Evolutionary conservation across 2,797 vertebrate species (phyloP).

Genomic region (Anas bernieri): DNA sequence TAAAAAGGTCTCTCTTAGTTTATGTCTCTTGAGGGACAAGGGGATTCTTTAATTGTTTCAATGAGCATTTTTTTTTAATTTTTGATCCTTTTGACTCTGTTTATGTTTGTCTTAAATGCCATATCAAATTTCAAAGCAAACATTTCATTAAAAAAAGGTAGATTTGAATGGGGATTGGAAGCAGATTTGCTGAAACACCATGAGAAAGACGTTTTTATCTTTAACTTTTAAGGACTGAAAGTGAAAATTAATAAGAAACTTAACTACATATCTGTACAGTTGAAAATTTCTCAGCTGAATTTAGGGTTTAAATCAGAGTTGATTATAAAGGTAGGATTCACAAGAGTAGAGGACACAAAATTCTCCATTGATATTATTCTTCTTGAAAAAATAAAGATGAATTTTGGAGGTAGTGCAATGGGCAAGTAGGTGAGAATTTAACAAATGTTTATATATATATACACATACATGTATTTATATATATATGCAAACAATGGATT

Average conservation of each 20-base stretch:
- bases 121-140: background rate
- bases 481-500: background rate
- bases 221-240: background rate
- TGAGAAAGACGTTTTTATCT: background rate
- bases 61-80: background rate
- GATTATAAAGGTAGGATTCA: background rate
- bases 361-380: background rate
- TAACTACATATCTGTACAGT: background rate
- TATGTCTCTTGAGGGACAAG: background rate
- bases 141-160: background rate
- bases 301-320: background rate
- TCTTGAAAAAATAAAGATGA: background rate
- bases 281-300: background rate
- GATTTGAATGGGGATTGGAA: background rate
- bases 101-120: background rate
- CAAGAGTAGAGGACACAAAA: background rate
- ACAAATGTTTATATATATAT: background rate
- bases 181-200: background rate
- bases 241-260: background rate
- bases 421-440: background rate
- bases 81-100: background rate
- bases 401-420: background rate
- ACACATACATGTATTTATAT: too few relatives aligned
- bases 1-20: background rate
- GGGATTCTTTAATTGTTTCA: background rate